Percentiles rank a stretch among this genome's conserved stretches.
phyloP scores from a whole-genome alignment of 2,113 vertebrate species.

The Bos javanicus region DNA sequence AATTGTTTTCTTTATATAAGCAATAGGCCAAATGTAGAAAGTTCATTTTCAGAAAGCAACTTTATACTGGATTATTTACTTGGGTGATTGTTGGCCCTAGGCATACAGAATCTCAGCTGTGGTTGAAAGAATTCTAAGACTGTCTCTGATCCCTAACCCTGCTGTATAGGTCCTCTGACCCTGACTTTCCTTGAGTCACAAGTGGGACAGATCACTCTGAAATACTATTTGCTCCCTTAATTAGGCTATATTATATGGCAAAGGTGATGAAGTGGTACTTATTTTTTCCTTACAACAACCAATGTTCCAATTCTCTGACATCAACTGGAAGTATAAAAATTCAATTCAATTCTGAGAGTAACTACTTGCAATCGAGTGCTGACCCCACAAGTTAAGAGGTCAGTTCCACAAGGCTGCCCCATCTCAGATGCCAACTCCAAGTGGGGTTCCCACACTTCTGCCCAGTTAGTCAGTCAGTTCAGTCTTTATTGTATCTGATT shows the following conservation, averaged over 20 bases:
- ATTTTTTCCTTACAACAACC: background rate
- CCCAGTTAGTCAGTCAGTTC: background rate
- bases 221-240: background rate
- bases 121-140: background rate
- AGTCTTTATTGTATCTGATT: fast-evolving
- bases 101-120: background rate
- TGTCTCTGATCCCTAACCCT: fast-evolving
- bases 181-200: background rate
- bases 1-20: background rate
- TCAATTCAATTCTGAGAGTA: background rate
- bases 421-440: background rate
- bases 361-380: background rate
- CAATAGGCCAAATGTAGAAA: background rate
- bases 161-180: background rate
- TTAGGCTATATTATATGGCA: background rate
- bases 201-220: background rate
- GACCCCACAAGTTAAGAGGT: background rate
- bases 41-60: background rate
- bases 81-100: background rate
- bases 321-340: background rate
- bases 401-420: background rate
- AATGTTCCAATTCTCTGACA: background rate
- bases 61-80: background rate
- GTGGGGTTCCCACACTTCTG: fast-evolving
- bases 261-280: background rate